phyloP scores from a whole-genome alignment of 1,140 invertebrate species.

The Aphelinus certus region DNA sequence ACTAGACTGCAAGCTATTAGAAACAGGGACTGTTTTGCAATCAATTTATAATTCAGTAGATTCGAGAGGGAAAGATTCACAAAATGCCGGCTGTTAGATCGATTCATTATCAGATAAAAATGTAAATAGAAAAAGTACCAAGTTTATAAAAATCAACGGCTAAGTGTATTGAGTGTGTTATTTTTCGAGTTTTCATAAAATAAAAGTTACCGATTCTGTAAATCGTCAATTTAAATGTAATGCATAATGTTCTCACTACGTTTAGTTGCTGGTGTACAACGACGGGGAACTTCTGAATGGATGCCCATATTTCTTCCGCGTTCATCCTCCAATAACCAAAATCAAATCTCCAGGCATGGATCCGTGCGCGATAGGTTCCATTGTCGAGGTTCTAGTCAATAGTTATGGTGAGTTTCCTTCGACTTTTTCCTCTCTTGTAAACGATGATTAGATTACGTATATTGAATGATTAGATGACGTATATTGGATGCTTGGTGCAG shows the following conservation, averaged over 20 bases:
- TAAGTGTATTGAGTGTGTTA: too few species aligned
- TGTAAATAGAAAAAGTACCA: conserved; percentile 21
- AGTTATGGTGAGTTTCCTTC: conserved; percentile 71
- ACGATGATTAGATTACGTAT: not conserved
- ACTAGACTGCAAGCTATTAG: too few species aligned
- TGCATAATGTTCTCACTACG: not conserved
- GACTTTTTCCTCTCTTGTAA: not conserved
- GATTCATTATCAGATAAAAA: not conserved
- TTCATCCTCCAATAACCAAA: conserved; percentile 84
- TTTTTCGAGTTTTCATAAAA: too few species aligned
- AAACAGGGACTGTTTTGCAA: too few species aligned
- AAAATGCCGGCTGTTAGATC: too few species aligned
- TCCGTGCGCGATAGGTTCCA: conserved; percentile 90
- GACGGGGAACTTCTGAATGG: conserved; percentile 73
- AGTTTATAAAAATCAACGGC: too few species aligned
- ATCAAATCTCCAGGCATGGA: conserved; percentile 92
- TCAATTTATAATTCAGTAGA: too few species aligned
- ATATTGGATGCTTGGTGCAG: conserved; percentile 60
- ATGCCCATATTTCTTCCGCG: conserved; percentile 84
- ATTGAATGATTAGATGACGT: not conserved
- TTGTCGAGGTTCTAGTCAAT: conserved; percentile 95
- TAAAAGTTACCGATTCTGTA: too few species aligned
- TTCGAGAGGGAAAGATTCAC: too few species aligned
- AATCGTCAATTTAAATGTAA: too few species aligned
- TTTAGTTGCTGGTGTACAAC: conserved; percentile 72